Evolutionary conservation across 1,140 invertebrate species (phyloP).

Genomic region (Ceratina calcarata): DNA sequence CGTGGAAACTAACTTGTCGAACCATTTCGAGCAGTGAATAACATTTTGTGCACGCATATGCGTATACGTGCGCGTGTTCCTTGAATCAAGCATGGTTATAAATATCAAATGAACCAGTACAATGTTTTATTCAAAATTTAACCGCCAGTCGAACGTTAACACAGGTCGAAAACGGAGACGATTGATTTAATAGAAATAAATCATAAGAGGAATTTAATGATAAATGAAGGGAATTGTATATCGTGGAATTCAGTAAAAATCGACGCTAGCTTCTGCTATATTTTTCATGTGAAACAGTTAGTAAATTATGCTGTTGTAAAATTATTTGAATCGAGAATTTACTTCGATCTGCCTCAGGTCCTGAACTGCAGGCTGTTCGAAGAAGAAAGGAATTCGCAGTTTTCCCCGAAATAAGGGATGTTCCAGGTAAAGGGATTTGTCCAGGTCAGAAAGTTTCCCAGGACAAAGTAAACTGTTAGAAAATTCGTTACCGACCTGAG

Average conservation of each 20-base stretch:
- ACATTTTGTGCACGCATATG: slow-evolving; percentile 10
- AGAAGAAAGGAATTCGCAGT: background rate
- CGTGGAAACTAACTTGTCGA: slow-evolving; percentile 66
- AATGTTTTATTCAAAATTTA: background rate
- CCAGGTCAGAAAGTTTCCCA: slow-evolving; percentile 12
- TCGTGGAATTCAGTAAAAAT: no score
- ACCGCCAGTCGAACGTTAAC: background rate
- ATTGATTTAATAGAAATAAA: no score
- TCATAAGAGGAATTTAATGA: no score
- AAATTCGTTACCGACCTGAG: slow-evolving; percentile 38
- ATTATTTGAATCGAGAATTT: background rate
- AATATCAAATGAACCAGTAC: background rate
- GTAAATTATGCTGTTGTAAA: no score
- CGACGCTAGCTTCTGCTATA: no score
- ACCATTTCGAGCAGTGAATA: slow-evolving; percentile 52
- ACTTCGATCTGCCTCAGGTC: background rate
- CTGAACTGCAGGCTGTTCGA: no score
- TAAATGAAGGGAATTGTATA: no score
- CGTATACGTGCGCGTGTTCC: background rate
- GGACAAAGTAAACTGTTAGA: slow-evolving; percentile 28
- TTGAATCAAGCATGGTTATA: background rate
- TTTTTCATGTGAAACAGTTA: no score
- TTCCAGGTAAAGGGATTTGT: background rate
- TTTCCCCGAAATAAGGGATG: background rate
- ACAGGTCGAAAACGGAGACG: no score